A percentile compares a stretch with the other conserved stretches of the same genome.
phyloP scores from a whole-genome alignment of 2,888 invertebrate genomes.

The Ptilodon capucinus region DNA sequence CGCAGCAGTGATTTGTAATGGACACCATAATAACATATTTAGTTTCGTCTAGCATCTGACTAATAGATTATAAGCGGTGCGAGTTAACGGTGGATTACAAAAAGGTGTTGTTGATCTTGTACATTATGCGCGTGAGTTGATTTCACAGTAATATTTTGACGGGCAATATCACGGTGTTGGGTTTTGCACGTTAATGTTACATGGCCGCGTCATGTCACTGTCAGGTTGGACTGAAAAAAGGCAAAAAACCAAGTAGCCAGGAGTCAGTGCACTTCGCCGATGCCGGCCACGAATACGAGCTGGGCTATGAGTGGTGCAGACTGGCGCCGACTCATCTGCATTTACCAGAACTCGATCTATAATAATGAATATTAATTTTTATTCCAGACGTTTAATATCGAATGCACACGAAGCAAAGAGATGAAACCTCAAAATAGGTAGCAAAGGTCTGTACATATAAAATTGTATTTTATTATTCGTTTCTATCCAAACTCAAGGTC shows the following conservation, averaged over 20 bases:
- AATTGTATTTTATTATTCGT: too few relatives aligned
- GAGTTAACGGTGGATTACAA: conserved; percentile 53
- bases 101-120: conserved; percentile 45
- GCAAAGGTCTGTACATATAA: too few relatives aligned
- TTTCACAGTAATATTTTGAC: conserved; percentile 55
- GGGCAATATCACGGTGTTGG: conserved; percentile 40
- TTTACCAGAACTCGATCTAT: neutral
- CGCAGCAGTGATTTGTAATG: conserved; percentile 22
- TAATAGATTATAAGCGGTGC: conserved; percentile 25
- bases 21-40: conserved; percentile 38
- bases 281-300: conserved; percentile 10
- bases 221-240: conserved; percentile 50
- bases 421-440: too few relatives aligned
- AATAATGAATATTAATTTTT: neutral
- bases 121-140: conserved; percentile 36
- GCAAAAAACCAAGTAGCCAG: conserved; percentile 40
- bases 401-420: too few relatives aligned
- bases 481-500: too few relatives aligned
- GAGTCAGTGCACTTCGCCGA: conserved; percentile 41
- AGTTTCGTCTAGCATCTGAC: conserved; percentile 24
- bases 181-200: conserved; percentile 54
- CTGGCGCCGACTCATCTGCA: conserved; percentile 12
- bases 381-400: too few relatives aligned
- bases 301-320: conserved; percentile 6
- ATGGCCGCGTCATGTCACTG: conserved; percentile 63